A percentile compares a stretch with the other conserved stretches of the same genome.
These are phyloP conservation scores for Epistrophe grossulariae DNA, from an alignment of 2,888 invertebrate genomes.

Conservation along the genomic window DNA sequence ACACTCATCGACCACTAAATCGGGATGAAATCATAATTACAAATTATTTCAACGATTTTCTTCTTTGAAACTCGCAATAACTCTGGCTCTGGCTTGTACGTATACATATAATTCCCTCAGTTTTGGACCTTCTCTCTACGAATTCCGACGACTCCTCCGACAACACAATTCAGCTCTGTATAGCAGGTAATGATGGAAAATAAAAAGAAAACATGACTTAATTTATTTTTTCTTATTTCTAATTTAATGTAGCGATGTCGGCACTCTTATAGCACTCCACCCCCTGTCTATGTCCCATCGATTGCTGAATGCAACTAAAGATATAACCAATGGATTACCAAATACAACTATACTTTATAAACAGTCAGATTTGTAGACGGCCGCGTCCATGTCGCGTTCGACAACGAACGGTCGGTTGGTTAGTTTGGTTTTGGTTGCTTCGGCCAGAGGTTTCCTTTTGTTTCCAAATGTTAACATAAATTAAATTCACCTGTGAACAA, in stretches of 20 bases:
- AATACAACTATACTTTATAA: conserved; percentile 2
- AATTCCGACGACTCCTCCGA: not conserved
- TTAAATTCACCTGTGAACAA: conserved; percentile 73
- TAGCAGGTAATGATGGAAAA: conserved; percentile 32
- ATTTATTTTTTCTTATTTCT: conserved; percentile 59
- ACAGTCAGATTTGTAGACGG: conserved; percentile 39
- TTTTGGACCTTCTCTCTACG: not conserved
- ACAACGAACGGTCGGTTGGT: not conserved
- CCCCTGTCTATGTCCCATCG: conserved; percentile 11
- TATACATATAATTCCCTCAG: not conserved
- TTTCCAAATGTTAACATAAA: conserved; percentile 73
- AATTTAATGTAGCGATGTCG: conserved; percentile 44
- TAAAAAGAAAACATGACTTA: conserved; percentile 63
- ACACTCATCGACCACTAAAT: conserved; percentile 69
- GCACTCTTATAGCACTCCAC: conserved; percentile 21
- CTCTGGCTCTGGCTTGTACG: no score
- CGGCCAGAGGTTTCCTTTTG: conserved; percentile 64
- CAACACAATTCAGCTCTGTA: conserved; percentile 8
- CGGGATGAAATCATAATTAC: conserved; percentile 75
- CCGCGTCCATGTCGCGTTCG: not conserved
- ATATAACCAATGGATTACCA: conserved; percentile 13
- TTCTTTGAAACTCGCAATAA: conserved; percentile 36
- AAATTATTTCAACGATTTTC: conserved; percentile 66
- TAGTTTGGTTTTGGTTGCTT: not conserved
- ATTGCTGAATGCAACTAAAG: not conserved